phyloP scores from a whole-genome alignment of 2,113 vertebrate genomes.

The Trematomus loennbergii region DNA sequence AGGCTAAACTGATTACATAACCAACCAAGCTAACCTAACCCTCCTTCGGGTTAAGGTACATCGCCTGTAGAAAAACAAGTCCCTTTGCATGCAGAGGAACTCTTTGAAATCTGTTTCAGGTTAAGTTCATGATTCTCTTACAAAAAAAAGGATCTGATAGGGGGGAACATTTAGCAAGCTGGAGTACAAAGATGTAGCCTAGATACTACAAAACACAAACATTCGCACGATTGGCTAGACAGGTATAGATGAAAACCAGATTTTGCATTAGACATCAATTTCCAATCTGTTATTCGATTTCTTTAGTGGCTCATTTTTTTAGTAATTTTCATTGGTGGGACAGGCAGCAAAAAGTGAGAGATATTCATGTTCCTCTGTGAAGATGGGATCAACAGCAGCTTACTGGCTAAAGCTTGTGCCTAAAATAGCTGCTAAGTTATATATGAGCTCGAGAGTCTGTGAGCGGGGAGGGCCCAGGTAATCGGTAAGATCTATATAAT shows the following conservation, averaged over 20 bases:
- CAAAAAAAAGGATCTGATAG: background rate
- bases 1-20: constrained; percentile 66
- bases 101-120: too few relatives aligned
- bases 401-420: constrained; percentile 65
- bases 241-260: background rate
- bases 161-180: background rate
- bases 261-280: background rate
- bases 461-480: constrained; percentile 9
- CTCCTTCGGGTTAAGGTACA: constrained; percentile 31
- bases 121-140: too few relatives aligned
- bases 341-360: constrained; percentile 23
- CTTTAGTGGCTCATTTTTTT: background rate
- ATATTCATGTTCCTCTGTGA: constrained; percentile 42
- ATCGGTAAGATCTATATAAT: constrained; percentile 44
- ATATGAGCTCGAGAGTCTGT: constrained; percentile 25
- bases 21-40: constrained; percentile 37
- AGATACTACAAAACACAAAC: background rate
- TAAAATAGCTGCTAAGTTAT: constrained; percentile 67
- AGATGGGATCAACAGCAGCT: constrained; percentile 69
- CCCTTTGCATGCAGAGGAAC: constrained; percentile 18
- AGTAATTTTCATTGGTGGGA: background rate
- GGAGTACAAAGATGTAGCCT: background rate
- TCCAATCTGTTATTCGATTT: background rate
- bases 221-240: background rate
- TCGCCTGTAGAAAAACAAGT: constrained; percentile 45